Percentiles rank a stretch among this genome's conserved stretches.
These are phyloP conservation scores for Cyanistes caeruleus DNA, from an alignment of 2,113 vertebrate genomes.

Conservation along the genomic window DNA sequence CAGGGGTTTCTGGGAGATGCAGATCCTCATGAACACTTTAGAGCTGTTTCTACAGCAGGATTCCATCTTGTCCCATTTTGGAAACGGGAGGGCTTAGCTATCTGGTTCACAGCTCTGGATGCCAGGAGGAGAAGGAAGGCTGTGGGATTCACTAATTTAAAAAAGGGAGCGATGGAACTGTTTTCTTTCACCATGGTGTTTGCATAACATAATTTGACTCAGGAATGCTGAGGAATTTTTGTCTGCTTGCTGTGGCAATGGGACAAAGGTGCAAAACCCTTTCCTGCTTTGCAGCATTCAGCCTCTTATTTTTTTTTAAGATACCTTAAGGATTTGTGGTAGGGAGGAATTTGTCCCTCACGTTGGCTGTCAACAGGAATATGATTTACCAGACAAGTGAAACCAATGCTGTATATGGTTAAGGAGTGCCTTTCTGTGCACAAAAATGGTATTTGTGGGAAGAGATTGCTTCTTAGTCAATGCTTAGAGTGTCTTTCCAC, in stretches of 20 bases:
- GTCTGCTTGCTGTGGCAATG: background rate
- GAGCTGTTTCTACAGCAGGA: background rate
- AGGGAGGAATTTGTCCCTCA: background rate
- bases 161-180: background rate
- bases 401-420: background rate
- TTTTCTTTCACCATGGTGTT: background rate
- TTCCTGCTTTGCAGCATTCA: background rate
- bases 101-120: background rate
- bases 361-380: conserved; percentile 12
- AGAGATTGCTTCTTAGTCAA: background rate
- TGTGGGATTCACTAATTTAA: background rate
- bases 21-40: fast-evolving
- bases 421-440: background rate
- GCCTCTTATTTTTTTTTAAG: background rate
- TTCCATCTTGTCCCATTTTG: background rate
- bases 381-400: conserved; percentile 10
- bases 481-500: background rate
- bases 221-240: background rate
- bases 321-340: background rate
- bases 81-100: background rate
- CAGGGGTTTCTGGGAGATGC: background rate
- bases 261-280: background rate
- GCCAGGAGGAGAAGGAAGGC: background rate
- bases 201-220: background rate
- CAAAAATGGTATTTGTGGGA: background rate